Conservation (phyloP, 1,140 invertebrate species). For the Leguminivora glycinivorella region DNA sequence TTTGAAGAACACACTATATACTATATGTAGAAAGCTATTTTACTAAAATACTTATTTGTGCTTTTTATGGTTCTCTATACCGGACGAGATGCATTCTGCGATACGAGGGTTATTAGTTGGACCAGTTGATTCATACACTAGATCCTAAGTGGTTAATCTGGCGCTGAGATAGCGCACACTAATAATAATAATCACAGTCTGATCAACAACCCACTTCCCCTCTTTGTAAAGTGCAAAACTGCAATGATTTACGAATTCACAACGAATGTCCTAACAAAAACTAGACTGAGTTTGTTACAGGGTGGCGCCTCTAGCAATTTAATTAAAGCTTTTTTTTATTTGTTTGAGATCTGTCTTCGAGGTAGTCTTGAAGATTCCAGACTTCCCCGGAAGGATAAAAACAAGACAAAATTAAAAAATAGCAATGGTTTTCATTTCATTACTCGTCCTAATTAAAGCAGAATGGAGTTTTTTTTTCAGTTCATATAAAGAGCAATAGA, state of each 20-base stretch:
- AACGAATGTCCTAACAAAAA: background rate
- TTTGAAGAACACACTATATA: no score
- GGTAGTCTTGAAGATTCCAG: no score
- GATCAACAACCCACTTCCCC: constrained; percentile 20
- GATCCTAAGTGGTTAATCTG: constrained; percentile 27
- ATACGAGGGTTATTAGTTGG: constrained; percentile 36
- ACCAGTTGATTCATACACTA: constrained; percentile 35
- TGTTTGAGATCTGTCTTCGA: no score
- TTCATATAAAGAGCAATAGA: background rate
- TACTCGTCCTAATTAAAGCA: background rate
- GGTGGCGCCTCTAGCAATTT: no score
- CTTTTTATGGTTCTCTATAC: constrained; percentile 39
- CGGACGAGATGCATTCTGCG: constrained; percentile 38
- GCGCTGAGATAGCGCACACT: constrained; percentile 7
- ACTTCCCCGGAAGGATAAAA: no score
- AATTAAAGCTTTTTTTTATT: no score
- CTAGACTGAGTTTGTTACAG: background rate
- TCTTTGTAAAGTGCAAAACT: background rate
- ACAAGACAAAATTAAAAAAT: no score
- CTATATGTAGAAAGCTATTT: background rate
- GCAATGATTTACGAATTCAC: background rate
- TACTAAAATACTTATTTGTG: constrained; percentile 22
- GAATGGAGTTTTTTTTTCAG: background rate
- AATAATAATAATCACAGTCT: constrained; percentile 22
- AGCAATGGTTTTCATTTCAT: background rate